Evolutionary conservation across 1,140 invertebrate genomes (phyloP), one percentile per base, ranked within the genome.

Genomic region (Drosophila tristis): DNA sequence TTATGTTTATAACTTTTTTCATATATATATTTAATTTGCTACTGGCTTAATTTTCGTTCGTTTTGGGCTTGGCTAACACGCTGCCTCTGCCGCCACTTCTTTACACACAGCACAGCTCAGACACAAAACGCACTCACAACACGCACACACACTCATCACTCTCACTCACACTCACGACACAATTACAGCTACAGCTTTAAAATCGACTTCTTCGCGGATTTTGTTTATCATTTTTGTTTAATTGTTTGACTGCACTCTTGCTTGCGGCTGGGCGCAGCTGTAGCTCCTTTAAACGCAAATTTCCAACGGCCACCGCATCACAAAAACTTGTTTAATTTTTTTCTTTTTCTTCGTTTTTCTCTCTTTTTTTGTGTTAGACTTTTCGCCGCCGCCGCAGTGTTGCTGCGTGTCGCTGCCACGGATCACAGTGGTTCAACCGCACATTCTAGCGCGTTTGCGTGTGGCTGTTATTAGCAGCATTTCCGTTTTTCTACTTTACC

Each of bases 271-370:
- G 31, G 35, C 54, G 35, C 39, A 64, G 25, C 50, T 58, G 42
- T 44, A 13, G 39, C 35, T 67, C 72, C 54, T 78, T 75, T 79
- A 76, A 53, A 78, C 65, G 60, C 75, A 55, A 57, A 71, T 78
- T 72, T 74, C 64, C 57, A 53, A 45, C 53, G 53, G 42, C 56
- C 56, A 44, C 67, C 60, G 74, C 80, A 39, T 39, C 67, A 57
- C 61, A 47, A 50, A 87, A 87, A 87, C 78, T 86, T 75, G 78
- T 87, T 87, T 78, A 78, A 71, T 72, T 71, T 74, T 63, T 63
- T 26, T 68, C 58, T 53, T 48, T 62, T 59, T 66, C 44, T 70
- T 47, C 59, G 63, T 54, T 43, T 50, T 43, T 54, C 50, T 62
- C 60, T 70, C 55, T 56, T 63, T 43, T 70, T 64, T 35, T 53